Evolutionary conservation across 2,888 invertebrate species (phyloP).

Genomic region (Chrysopilus asiliformis): DNA sequence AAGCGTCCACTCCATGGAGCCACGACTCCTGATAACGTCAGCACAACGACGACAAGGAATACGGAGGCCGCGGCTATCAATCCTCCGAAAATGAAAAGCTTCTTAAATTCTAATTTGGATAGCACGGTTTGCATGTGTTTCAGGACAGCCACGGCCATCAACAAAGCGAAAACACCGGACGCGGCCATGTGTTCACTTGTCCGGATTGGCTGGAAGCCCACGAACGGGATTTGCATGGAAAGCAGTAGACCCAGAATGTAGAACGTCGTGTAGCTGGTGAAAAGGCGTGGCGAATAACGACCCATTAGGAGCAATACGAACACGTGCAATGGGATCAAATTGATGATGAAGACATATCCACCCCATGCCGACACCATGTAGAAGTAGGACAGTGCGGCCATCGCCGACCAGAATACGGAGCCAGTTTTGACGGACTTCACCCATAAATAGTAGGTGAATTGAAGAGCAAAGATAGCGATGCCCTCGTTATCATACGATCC

Average conservation of each 20-base stretch:
- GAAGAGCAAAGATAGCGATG: slow-evolving; percentile 97
- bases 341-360: slow-evolving; percentile 98
- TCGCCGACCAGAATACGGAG: slow-evolving; percentile 90
- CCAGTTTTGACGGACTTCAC: slow-evolving; percentile 96
- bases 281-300: slow-evolving; percentile 78
- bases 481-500: slow-evolving; percentile 99
- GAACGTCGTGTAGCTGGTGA: slow-evolving; percentile 93
- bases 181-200: slow-evolving; percentile 99
- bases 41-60: slow-evolving; percentile 66
- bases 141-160: slow-evolving; percentile 77
- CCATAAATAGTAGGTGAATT: slow-evolving; percentile 98
- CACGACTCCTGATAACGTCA: slow-evolving; percentile 90
- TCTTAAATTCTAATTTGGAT: slow-evolving; percentile 80
- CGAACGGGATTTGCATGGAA: slow-evolving; percentile 95
- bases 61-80: slow-evolving; percentile 63
- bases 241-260: slow-evolving; percentile 88
- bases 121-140: slow-evolving; percentile 79
- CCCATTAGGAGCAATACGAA: slow-evolving; percentile 92
- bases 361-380: slow-evolving; percentile 99
- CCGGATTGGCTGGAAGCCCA: slow-evolving; percentile 95
- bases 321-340: slow-evolving; percentile 95
- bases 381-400: slow-evolving; percentile 92
- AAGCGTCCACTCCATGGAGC: slow-evolving; percentile 80
- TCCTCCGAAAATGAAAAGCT: slow-evolving; percentile 68
- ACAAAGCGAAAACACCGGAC: slow-evolving; percentile 86